These are phyloP conservation scores for Melanerpes formicivorus DNA, from an alignment of 2,113 vertebrate species.

Conservation along the genomic window DNA sequence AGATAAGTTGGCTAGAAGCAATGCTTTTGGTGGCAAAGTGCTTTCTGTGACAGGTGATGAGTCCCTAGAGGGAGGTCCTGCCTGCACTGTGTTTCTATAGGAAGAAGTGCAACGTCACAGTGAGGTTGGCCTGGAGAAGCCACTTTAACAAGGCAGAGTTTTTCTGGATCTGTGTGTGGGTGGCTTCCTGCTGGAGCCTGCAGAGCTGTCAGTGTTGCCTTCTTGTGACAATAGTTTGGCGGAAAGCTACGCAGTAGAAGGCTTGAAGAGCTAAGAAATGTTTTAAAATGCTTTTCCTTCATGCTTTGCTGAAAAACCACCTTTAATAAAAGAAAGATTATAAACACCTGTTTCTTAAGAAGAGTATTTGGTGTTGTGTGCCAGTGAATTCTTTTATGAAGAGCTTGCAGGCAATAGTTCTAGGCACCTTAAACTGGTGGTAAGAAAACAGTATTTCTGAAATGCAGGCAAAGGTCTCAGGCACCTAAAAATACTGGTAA, in stretches of 20 bases:
- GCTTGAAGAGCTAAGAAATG: neutral
- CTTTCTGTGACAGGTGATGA: neutral
- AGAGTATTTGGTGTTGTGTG: neutral
- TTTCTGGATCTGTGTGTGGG: neutral
- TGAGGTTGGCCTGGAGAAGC: neutral
- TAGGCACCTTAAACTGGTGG: neutral
- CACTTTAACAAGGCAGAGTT: neutral
- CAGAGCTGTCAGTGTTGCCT: neutral
- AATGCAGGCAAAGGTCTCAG: neutral
- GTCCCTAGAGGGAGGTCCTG: neutral
- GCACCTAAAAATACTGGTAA: neutral
- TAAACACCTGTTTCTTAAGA: neutral
- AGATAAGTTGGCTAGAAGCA: neutral
- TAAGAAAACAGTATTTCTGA: neutral
- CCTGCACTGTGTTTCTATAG: neutral
- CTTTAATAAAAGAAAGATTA: neutral
- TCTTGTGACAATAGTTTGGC: constrained; percentile 29
- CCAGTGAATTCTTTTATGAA: neutral
- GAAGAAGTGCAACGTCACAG: neutral
- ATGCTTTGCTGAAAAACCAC: neutral
- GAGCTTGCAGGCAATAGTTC: neutral
- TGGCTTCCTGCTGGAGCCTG: constrained; percentile 34
- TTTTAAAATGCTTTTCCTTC: neutral
- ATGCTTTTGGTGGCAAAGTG: rapidly evolving
- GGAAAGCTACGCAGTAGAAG: neutral